Conservation (phyloP, 1,140 invertebrate genomes). For the Temnothorax nylanderi region DNA sequence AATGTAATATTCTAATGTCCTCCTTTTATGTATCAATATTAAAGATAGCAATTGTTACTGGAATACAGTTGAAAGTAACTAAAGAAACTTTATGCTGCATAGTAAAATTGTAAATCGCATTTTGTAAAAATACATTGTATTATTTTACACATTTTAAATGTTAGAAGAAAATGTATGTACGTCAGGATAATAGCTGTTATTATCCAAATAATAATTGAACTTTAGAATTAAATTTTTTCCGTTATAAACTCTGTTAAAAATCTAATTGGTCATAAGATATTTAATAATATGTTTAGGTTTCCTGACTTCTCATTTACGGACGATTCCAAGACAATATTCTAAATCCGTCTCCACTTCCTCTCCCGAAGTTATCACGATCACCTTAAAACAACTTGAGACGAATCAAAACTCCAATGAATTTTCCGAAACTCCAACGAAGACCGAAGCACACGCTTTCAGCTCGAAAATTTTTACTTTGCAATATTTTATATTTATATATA, state of each 20-base stretch:
- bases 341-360: neutral
- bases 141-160: neutral
- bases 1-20: slow-evolving; percentile 62
- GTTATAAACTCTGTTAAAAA: neutral
- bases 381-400: neutral
- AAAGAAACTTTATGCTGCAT: slow-evolving; percentile 48
- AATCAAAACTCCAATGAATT: neutral
- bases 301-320: slow-evolving; percentile 49
- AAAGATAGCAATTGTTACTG: slow-evolving; percentile 21
- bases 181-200: neutral
- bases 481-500: slow-evolving; percentile 17
- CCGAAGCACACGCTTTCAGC: neutral
- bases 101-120: neutral
- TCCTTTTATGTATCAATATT: slow-evolving; percentile 61
- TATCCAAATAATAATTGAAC: slow-evolving; percentile 26
- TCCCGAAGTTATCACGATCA: neutral
- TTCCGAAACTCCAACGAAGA: neutral
- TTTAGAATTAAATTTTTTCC: neutral
- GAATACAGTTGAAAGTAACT: slow-evolving; percentile 53
- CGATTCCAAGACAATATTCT: neutral
- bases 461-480: neutral
- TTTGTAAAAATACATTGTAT: slow-evolving; percentile 4
- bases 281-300: slow-evolving; percentile 52
- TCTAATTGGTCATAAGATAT: neutral
- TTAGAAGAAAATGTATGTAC: slow-evolving; percentile 6